phyloP scores from a whole-genome alignment of 2,797 vertebrate species.

The Characodon lateralis region DNA sequence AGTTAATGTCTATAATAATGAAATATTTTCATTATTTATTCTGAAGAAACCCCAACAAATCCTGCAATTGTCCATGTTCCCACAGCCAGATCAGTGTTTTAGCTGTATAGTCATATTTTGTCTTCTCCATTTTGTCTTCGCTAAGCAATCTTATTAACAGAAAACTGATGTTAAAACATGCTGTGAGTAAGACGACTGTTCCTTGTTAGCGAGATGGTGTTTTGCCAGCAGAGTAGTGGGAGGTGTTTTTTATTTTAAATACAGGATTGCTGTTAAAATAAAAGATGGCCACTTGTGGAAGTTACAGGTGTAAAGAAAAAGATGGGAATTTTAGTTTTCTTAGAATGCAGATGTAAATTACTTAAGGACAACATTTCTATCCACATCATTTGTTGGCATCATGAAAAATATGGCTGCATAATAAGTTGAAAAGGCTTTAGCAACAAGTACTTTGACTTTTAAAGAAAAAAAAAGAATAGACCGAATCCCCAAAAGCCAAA shows the following conservation, averaged over 20 bases:
- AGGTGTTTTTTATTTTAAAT: background rate
- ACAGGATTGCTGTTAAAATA: constrained; percentile 27
- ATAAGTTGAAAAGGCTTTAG: background rate
- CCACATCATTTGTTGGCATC: background rate
- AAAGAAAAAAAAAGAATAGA: background rate
- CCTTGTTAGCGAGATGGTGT: constrained; percentile 39
- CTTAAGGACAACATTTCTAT: background rate
- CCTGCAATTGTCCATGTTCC: constrained; percentile 8
- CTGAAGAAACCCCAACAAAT: constrained; percentile 1
- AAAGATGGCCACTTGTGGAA: constrained; percentile 14
- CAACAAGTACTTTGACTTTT: background rate
- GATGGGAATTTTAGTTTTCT: constrained; percentile 11
- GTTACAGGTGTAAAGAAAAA: background rate
- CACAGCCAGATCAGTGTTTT: constrained; percentile 3
- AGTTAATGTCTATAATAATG: background rate
- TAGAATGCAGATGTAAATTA: constrained; percentile 1
- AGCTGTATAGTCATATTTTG: constrained; percentile 12
- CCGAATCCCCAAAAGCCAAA: background rate
- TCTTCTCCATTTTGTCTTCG: constrained; percentile 16
- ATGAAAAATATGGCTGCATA: background rate
- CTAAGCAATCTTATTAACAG: constrained; percentile 36
- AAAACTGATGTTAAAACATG: constrained; percentile 35
- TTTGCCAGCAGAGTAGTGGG: constrained; percentile 39
- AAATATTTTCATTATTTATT: constrained; percentile 25
- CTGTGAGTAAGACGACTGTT: constrained; percentile 45